Evolutionary conservation across 1,140 invertebrate species (phyloP), one percentile per base, ranked within the genome.

Genomic region (Pissodes strobi): DNA sequence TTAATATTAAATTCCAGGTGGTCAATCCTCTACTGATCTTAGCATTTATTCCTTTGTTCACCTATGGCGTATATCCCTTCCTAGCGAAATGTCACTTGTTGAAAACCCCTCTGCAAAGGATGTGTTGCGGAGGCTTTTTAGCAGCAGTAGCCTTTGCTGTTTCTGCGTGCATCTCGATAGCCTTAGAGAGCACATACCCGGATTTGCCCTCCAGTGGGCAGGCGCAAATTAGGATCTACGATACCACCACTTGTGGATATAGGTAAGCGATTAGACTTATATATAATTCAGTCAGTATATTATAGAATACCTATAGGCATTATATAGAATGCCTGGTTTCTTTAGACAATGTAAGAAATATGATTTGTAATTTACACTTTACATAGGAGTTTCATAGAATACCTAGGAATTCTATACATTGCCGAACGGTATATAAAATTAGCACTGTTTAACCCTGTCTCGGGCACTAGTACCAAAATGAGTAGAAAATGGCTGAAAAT

Each of bases 1-100:
- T 12, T 12, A 34, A 2, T 2, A 34, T 39, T 39, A 2, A 13
- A 15, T 58, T 56, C 15, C 52, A 75, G 80, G 89, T 92, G 0
- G 73, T 95, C 1, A 95, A 95, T 76, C 92, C 95, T 0, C 73
- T 97, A 0, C 79, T 95, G 2, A 93, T 97, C 43, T 74, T 99
- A 0, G 73, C 87, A 1, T 86, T 97, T 37, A 95, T 98, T 69
- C 94, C 95, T 0, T 45, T 97, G 0, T 95, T 95, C 74, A 90
- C 97, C 69, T 85, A 82, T 71, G 71, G 79, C 8, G 71, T 90
- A 1, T 91, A 90, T 74, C 83, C 83, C 0, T 69, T 74, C 12
- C 73, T 84, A 17, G 76, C 73, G 78, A 86, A 59, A 76, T 85
- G 56, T 76, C 77, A 83, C 39, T 80, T 86, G 61, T 80, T 91